phyloP scores from a whole-genome alignment of 2,888 invertebrate species.

The Spodoptera exigua region DNA sequence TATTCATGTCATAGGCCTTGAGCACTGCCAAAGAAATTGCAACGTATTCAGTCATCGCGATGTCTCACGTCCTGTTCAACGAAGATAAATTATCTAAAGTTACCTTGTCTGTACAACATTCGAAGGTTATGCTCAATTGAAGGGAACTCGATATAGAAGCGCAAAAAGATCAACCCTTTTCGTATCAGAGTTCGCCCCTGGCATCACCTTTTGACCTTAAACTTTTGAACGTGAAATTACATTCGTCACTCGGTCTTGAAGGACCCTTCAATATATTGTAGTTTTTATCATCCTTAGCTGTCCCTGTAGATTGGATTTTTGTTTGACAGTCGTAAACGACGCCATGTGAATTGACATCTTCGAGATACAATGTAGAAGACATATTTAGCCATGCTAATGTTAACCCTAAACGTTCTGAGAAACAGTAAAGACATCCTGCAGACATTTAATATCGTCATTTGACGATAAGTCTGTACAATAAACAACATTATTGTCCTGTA shows the following conservation, averaged over 20 bases:
- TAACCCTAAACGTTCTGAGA: slow-evolving; percentile 59
- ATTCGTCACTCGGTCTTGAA: slow-evolving; percentile 52
- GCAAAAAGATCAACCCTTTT: slow-evolving; percentile 59
- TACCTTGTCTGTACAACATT: slow-evolving; percentile 44
- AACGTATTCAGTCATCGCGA: slow-evolving; percentile 52
- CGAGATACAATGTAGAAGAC: slow-evolving; percentile 41
- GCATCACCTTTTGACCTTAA: slow-evolving; percentile 60
- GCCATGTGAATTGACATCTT: slow-evolving; percentile 34
- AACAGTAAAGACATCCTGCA: slow-evolving; percentile 70
- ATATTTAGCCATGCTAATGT: slow-evolving; percentile 49
- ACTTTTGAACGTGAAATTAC: slow-evolving; percentile 56
- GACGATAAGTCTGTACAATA: slow-evolving; percentile 61
- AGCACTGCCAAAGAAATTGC: slow-evolving; percentile 62
- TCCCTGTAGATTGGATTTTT: slow-evolving; percentile 39
- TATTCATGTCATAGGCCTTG: slow-evolving; percentile 58
- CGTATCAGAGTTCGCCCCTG: slow-evolving; percentile 53
- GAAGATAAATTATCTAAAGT: slow-evolving; percentile 64
- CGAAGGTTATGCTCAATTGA: slow-evolving; percentile 60
- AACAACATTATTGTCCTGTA: slow-evolving; percentile 67
- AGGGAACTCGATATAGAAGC: slow-evolving; percentile 48
- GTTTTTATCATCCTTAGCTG: slow-evolving; percentile 44
- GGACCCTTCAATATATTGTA: slow-evolving; percentile 50
- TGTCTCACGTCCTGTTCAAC: slow-evolving; percentile 53
- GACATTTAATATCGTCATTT: slow-evolving; percentile 65
- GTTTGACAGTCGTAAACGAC: slow-evolving; percentile 35